Evolutionary conservation across 2,797 vertebrate species (phyloP), one percentile per base, ranked within the genome.

Genomic region (Lutjanus campechanus): DNA sequence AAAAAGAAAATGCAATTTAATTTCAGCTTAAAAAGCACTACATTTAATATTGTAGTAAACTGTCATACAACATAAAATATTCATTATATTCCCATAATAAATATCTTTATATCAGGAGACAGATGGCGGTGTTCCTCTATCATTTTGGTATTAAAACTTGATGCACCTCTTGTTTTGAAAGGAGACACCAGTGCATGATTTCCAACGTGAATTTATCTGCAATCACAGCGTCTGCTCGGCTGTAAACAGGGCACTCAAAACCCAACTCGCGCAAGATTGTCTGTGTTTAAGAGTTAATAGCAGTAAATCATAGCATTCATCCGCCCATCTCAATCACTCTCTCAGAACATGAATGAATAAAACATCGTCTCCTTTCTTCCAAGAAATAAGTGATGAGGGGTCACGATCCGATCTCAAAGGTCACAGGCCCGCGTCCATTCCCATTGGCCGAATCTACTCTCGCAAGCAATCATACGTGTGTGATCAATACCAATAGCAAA

Each of bases 231-330:
- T 73, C 82, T 79, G 68, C 76, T 71, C 16, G 13, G 69, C 73
- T 69, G 76, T 83, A 86, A 89, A 85, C 82, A 77, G 51, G 1
- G 29, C 81, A 71, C 89, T 87, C 67, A 77, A 77, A 80, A 20
- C 10, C 43, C 63, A 80, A 79, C 84, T 83, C 70, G 47, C 75
- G 64, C 60, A 74, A 88, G 81, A 89, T 91, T 90, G 91, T 90
- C 87, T 85, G 88, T 84, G 85, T 92, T 92, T 89, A 86, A 83
- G 86, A 91, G 70, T 83, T 92, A 92, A 94, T 91, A 59, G 82
- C 72, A n/a, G 85, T 77, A 89, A 92, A 92, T 90, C 84, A 91
- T 68, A 85, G 87, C 70, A 65, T 89, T 89, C 75, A 73, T 81
- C 81, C 22, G 54, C 50, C 76, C 76, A 69, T 79, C 88, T 85